Base-by-base conservation (phyloP, 2,113 vertebrate genomes). In the Anoplopoma fimbria region DNA sequence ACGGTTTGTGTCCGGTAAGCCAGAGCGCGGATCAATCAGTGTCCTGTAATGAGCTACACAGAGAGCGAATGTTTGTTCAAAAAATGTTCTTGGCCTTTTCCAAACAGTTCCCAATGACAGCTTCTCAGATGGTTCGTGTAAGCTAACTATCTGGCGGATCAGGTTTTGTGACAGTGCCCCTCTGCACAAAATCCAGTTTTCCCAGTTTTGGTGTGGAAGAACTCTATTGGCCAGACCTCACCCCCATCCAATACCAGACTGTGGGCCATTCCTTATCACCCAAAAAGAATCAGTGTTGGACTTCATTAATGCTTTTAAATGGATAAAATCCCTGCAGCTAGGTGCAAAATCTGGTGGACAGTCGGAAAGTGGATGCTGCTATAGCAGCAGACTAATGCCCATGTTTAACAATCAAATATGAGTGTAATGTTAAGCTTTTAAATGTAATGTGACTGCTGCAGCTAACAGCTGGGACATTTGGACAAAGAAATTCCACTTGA, bases 401-500 rank as follows among this genome's bases (percentile, higher is more conserved):
- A 49, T 69, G 42, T 21, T 69, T 69, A 38, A 38, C 19, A 63
- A 38, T 34, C 21, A 2, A 33, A 63, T 19, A 19, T 13, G 21
- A 9, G 4, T 36, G 21, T 63, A 63, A 63, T 63, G 34, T 63
- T 36, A n/a, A n/a, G n/a, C n/a, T n/a, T n/a, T n/a, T n/a, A n/a
- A n/a, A n/a, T n/a, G n/a, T n/a, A n/a, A n/a, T n/a, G n/a, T n/a
- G 51, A 71, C 72, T 76, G 79, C 76, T 77, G 42, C 42, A 51
- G 38, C 40, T 72, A 79, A 62, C 88, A 87, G 85, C 85, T 74
- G 79, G 82, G 79, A 84, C 25, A 5, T 68, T 79, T 65, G 76
- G 82, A 83, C 88, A 87, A 87, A 87, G 63, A 62, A 73, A 73
- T 38, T 60, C 73, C 73, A 77, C 60, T 57, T 77, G 63, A 82